These are phyloP conservation scores for Scophthalmus maximus DNA, from an alignment of 2,113 vertebrate genomes.

Conservation along the genomic window DNA sequence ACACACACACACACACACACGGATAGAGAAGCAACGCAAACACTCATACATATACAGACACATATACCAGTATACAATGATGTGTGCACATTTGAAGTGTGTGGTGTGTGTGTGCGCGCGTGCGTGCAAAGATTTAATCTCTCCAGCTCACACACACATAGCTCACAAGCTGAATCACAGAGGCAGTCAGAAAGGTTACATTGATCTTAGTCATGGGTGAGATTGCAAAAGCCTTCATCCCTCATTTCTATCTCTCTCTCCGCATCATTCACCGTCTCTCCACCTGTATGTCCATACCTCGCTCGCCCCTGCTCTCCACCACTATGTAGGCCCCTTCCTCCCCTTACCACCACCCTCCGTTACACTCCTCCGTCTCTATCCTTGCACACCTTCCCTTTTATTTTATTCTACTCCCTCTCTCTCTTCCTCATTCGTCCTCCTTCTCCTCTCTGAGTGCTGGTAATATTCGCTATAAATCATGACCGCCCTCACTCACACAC, in stretches of 20 bases:
- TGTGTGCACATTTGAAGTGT: neutral
- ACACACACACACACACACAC: slow-evolving; percentile 28
- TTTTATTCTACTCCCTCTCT: slow-evolving; percentile 15
- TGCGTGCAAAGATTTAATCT: slow-evolving; percentile 49
- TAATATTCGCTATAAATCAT: slow-evolving; percentile 72
- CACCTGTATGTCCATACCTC: slow-evolving; percentile 4
- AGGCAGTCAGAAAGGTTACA: slow-evolving; percentile 59
- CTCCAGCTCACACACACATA: slow-evolving; percentile 8
- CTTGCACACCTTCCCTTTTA: slow-evolving; percentile 4
- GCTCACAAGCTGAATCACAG: slow-evolving; percentile 44
- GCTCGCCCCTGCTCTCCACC: neutral
- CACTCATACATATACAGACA: slow-evolving; percentile 11
- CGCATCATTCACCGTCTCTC: neutral
- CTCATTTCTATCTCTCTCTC: slow-evolving; percentile 52
- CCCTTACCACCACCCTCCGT: neutral
- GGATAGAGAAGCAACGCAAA: neutral
- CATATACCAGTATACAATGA: neutral
- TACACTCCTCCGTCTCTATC: slow-evolving; percentile 6
- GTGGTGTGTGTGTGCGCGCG: neutral
- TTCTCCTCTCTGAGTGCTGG: slow-evolving; percentile 48
- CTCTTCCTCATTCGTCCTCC: slow-evolving; percentile 6
- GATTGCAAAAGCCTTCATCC: slow-evolving; percentile 68
- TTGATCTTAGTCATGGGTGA: slow-evolving; percentile 72
- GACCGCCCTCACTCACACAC: slow-evolving; percentile 14
- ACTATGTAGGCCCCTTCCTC: slow-evolving; percentile 8